These are phyloP conservation scores for Cephalopachus bancanus DNA, from an alignment of 2,797 vertebrate species.

Conservation along the genomic window DNA sequence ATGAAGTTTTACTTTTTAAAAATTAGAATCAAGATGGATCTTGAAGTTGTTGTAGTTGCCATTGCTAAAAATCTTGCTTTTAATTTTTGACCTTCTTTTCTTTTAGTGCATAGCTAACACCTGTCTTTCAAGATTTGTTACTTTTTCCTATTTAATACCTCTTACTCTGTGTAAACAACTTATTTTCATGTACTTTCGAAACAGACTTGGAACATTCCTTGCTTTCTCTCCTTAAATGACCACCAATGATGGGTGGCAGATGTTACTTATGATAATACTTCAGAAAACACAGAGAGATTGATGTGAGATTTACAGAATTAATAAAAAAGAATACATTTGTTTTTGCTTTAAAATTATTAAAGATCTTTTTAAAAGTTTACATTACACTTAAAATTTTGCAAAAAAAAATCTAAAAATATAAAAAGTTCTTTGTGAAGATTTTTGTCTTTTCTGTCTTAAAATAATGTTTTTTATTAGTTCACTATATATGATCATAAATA, in stretches of 20 bases:
- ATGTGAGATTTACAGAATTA: constrained; percentile 27
- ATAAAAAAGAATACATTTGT: neutral
- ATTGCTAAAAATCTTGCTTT: neutral
- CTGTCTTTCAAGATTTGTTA: constrained; percentile 69
- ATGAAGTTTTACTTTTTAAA: neutral
- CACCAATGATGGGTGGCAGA: constrained; percentile 74
- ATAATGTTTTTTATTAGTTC: neutral
- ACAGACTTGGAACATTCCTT: constrained; percentile 79
- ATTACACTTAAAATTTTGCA: neutral
- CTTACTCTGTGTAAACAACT: constrained; percentile 81
- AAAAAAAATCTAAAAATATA: neutral
- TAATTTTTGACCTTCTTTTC: neutral
- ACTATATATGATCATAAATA: neutral
- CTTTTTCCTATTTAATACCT: constrained; percentile 81
- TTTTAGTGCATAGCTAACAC: constrained; percentile 21
- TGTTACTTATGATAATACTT: constrained; percentile 63
- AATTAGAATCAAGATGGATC: neutral
- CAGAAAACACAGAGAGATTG: constrained; percentile 66
- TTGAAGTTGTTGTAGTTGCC: neutral
- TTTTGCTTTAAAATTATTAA: neutral
- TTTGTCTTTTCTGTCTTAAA: constrained; percentile 20
- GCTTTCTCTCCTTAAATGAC: constrained; percentile 76
- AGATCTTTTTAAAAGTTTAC: neutral
- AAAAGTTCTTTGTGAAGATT: neutral
- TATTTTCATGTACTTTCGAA: constrained; percentile 82